Base-by-base conservation (phyloP, 1,140 invertebrate species). In the Ericerus pela region DNA sequence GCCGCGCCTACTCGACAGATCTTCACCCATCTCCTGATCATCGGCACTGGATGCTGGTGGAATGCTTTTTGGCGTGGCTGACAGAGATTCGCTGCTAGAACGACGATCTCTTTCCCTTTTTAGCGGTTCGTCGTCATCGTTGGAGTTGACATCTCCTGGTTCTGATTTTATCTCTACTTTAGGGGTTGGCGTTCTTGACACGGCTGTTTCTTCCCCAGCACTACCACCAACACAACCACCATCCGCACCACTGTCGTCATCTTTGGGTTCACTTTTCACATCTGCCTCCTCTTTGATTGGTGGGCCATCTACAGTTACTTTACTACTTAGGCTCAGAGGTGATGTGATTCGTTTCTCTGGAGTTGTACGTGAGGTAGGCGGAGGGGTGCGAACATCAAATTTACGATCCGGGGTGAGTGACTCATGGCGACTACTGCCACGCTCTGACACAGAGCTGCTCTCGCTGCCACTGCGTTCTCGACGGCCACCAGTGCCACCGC, bases 401-500 rank as follows among this genome's bases (percentile, higher is more conserved):
- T 82, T 84, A 62, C 77, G 76, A 68, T 85, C 83, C 0, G 84
- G 84, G 11, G 84, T 86, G 58, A 84, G 74, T 10, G 82, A 77
- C 55, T 86, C 83, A 4, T 83, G 77, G 56, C 84, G 73, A 60
- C 80, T 83, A 53, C 81, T 79, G 8, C 81, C 80, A 47, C 81
- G 71, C 63, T 87, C 84, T 1, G 84, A 87, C 69, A 88, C 80
- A 6, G 85, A 88, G 67, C 85, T 88, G 1, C 85, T 87, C 63
- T 88, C 85, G 62, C 85, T 88, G 11, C 85, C 85, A 65, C 84
- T 88, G 59, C 86, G 73, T 63, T 88, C 85, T 12, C 85, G 72
- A 28, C 82, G 76, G 11, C 76, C 76, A 43, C 73, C 81, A 57
- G n/a, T 65, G n/a, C n/a, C n/a, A n/a, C n/a, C n/a, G 36, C 36